Conservation (phyloP, 2,888 invertebrate genomes). For the Anorthoa munda region DNA sequence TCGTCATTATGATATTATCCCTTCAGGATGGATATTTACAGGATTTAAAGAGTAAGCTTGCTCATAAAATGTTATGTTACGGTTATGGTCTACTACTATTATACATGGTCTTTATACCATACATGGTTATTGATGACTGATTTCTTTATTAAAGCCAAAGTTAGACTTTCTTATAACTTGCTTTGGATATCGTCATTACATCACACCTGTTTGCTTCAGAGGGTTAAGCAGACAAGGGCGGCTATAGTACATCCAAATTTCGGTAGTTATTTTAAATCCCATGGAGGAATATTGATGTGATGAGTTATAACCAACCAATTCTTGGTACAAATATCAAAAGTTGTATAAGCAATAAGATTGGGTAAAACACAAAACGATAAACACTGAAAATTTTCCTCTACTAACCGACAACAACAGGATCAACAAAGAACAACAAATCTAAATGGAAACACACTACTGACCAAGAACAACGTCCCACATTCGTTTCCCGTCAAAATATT, state of each 20-base stretch:
- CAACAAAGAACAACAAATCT: slow-evolving; percentile 24
- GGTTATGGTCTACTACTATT: slow-evolving; percentile 7
- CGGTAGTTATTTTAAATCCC: too few species aligned
- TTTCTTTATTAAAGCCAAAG: not conserved
- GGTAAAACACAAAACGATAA: not conserved
- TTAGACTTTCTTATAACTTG: not conserved
- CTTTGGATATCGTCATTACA: not conserved
- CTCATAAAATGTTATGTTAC: slow-evolving; percentile 9
- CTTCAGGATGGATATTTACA: slow-evolving; percentile 37
- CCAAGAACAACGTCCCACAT: slow-evolving; percentile 28
- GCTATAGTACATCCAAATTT: too few species aligned
- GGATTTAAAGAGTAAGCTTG: slow-evolving; percentile 37
- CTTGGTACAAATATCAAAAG: not conserved
- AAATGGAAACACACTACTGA: slow-evolving; percentile 36
- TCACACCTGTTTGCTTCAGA: not conserved
- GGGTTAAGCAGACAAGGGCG: not conserved
- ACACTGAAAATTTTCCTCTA: not conserved
- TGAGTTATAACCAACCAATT: not conserved
- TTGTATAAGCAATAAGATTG: not conserved
- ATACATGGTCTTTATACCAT: not conserved
- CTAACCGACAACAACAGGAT: not conserved
- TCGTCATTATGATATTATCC: slow-evolving; percentile 36
- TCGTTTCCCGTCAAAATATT: slow-evolving; percentile 32
- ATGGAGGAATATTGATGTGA: too few species aligned
- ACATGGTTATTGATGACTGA: not conserved